A percentile compares a stretch with the other conserved stretches of the same genome.
phyloP scores from a whole-genome alignment of 2,113 vertebrate species.

The Agelaius tricolor region DNA sequence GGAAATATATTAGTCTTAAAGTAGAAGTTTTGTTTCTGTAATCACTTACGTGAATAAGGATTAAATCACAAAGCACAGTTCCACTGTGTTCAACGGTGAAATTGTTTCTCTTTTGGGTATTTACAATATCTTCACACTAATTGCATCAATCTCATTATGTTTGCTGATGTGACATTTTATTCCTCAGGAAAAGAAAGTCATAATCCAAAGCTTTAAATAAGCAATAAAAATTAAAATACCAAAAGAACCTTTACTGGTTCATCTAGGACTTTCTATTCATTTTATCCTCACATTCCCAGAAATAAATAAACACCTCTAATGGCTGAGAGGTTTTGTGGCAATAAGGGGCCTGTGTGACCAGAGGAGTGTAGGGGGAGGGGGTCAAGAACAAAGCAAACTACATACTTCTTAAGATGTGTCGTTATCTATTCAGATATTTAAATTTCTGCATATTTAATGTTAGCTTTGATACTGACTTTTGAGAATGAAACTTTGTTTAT shows the following conservation, averaged over 20 bases:
- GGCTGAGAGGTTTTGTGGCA: neutral
- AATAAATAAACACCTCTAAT: neutral
- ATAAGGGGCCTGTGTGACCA: neutral
- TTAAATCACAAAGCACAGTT: neutral
- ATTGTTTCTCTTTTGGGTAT: neutral
- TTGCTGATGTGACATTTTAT: neutral
- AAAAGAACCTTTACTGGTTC: neutral
- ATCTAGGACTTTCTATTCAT: neutral
- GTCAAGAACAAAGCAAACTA: neutral
- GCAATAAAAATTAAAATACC: slow-evolving; percentile 31
- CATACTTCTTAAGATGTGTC: neutral
- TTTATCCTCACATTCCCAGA: neutral
- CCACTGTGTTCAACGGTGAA: neutral
- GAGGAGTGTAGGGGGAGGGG: neutral
- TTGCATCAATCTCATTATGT: neutral
- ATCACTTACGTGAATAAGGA: neutral
- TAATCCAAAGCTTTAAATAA: neutral
- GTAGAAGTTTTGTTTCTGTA: neutral
- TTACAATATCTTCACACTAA: neutral
- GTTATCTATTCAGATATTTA: neutral
- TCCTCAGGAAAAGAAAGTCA: neutral
- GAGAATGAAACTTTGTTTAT: neutral
- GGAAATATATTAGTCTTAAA: neutral
- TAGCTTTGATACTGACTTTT: neutral
- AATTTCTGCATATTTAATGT: neutral